Conservation (phyloP, 2,113 vertebrate species). For the Ailurus styani region DNA sequence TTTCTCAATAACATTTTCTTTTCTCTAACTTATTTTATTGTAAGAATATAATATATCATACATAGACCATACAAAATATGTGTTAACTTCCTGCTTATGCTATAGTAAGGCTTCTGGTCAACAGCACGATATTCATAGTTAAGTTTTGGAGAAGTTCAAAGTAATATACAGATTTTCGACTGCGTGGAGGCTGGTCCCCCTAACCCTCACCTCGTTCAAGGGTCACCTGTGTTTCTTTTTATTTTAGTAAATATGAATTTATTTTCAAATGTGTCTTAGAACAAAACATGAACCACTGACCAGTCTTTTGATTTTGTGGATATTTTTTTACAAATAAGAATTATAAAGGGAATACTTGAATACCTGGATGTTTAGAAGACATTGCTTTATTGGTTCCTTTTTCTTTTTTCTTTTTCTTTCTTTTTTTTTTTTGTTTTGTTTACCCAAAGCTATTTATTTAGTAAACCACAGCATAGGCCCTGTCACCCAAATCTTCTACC, state of each 20-base stretch:
- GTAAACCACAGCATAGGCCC: background rate
- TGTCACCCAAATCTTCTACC: background rate
- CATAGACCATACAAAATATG: background rate
- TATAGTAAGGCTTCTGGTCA: background rate
- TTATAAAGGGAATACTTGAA: background rate
- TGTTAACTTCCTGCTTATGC: background rate
- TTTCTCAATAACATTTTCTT: background rate
- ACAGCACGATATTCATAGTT: background rate
- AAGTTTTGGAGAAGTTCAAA: background rate
- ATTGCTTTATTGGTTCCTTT: background rate
- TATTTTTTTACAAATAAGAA: background rate
- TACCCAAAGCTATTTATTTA: background rate
- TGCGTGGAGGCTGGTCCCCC: background rate
- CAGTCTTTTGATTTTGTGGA: background rate
- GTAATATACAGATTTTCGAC: background rate
- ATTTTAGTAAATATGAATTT: background rate
- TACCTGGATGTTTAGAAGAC: background rate
- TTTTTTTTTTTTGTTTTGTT: background rate
- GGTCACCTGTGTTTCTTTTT: background rate
- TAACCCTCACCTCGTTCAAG: background rate
- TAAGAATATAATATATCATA: background rate
- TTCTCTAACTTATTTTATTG: background rate
- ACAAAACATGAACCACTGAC: background rate
- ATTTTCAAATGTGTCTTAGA: background rate
- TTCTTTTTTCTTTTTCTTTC: background rate